Evolutionary conservation across 2,888 invertebrate genomes (phyloP).

Genomic region (Azorinus chamasolen): DNA sequence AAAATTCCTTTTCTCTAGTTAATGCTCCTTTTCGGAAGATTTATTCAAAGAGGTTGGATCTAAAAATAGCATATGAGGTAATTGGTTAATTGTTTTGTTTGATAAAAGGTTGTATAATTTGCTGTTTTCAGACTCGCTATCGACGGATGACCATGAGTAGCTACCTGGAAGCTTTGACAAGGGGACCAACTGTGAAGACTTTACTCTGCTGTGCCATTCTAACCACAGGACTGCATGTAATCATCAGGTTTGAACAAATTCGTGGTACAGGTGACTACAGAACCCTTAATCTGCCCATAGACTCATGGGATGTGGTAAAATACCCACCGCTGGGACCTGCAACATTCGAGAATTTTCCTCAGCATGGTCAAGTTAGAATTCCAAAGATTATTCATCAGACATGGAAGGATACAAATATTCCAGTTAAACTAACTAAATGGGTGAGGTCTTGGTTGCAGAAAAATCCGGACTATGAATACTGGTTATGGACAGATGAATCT

Average conservation of each 20-base stretch:
- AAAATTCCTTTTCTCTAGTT: no score
- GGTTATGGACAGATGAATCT: slow-evolving; percentile 84
- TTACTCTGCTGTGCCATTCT: slow-evolving; percentile 52
- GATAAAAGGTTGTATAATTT: no score
- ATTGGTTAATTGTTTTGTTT: no score
- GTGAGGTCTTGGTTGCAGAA: slow-evolving; percentile 79
- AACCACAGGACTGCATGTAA: slow-evolving; percentile 66
- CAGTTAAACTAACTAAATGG: slow-evolving; percentile 77
- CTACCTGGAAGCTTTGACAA: slow-evolving; percentile 47
- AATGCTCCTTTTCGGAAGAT: no score
- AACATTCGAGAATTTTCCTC: slow-evolving; percentile 71
- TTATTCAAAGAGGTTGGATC: no score
- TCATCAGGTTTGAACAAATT: slow-evolving; percentile 77
- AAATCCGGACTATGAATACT: slow-evolving; percentile 84
- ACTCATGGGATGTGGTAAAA: slow-evolving; percentile 39
- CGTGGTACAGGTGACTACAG: slow-evolving; percentile 73
- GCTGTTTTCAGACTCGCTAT: no score
- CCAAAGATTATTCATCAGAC: slow-evolving; percentile 83
- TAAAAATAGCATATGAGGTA: no score
- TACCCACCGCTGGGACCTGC: slow-evolving; percentile 54
- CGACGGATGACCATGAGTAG: slow-evolving; percentile 8
- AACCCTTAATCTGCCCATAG: slow-evolving; percentile 68
- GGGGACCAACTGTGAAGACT: slow-evolving; percentile 55
- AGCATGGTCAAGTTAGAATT: slow-evolving; percentile 62
- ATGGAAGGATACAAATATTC: slow-evolving; percentile 77